These are phyloP conservation scores for Dryobota labecula DNA, from an alignment of 2,888 invertebrate species.

Conservation along the genomic window DNA sequence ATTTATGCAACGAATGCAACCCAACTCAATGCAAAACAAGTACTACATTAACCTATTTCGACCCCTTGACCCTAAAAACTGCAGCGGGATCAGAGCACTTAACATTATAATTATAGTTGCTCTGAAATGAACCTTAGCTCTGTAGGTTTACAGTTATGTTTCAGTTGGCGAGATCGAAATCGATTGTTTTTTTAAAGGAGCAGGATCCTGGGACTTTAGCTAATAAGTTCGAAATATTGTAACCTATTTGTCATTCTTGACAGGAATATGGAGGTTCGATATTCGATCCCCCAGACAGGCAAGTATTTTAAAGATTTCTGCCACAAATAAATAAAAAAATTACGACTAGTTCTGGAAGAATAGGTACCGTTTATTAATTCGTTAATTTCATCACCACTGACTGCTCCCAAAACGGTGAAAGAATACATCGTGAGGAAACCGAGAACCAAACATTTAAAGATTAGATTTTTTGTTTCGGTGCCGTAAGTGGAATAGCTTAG, in stretches of 20 bases:
- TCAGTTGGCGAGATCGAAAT: neutral
- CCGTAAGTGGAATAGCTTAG: neutral
- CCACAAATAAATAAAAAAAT: neutral
- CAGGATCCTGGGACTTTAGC: neutral
- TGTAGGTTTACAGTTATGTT: neutral
- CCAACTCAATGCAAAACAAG: constrained; percentile 46
- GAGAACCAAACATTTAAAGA: too few relatives aligned
- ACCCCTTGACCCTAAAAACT: constrained; percentile 50
- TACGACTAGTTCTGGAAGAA: neutral
- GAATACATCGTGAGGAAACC: too few relatives aligned
- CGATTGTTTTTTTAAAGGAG: neutral
- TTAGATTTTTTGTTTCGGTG: neutral
- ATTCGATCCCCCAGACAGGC: neutral
- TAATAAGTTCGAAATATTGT: neutral
- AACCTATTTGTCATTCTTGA: neutral
- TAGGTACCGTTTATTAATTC: neutral
- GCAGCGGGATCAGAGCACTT: constrained; percentile 17
- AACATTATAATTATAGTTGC: constrained; percentile 9
- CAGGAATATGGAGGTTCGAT: neutral
- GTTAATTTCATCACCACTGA: too few relatives aligned
- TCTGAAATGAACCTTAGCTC: constrained; percentile 23
- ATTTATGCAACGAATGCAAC: constrained; percentile 52
- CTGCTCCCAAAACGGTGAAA: too few relatives aligned
- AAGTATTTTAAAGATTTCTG: neutral
- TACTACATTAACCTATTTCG: constrained; percentile 65